Evolutionary conservation across 1,140 invertebrate genomes (phyloP).

Genomic region (Chironomus striatipennis): DNA sequence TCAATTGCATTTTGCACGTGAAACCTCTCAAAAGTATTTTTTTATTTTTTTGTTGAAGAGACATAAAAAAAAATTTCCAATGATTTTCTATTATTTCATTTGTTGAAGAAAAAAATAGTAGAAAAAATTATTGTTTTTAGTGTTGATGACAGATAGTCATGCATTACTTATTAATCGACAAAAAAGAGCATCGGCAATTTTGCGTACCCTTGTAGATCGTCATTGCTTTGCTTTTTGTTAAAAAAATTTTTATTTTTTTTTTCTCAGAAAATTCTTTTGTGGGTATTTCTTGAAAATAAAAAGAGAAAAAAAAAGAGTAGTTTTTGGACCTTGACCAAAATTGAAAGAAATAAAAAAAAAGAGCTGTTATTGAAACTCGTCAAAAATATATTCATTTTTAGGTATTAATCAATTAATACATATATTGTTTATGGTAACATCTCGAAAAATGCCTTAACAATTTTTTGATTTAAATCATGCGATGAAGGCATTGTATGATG

Average conservation of each 20-base stretch:
- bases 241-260: background rate
- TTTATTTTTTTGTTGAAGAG: too few relatives aligned
- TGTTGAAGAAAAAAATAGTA: too few relatives aligned
- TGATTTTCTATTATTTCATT: too few relatives aligned
- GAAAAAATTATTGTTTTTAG: background rate
- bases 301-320: background rate
- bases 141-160: background rate
- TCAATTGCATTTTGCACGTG: too few relatives aligned
- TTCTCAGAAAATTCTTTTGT: constrained; percentile 5
- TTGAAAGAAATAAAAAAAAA: background rate
- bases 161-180: background rate
- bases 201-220: background rate
- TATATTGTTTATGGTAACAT: background rate
- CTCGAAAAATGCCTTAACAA: too few relatives aligned
- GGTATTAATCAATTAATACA: background rate
- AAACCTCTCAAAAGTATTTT: too few relatives aligned
- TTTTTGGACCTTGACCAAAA: constrained; percentile 7
- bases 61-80: too few relatives aligned
- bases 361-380: background rate
- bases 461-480: too few relatives aligned
- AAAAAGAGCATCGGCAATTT: background rate
- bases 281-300: background rate
- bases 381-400: background rate
- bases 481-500: too few relatives aligned
- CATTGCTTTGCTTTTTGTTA: background rate